Evolutionary conservation across 2,797 vertebrate species (phyloP).

Genomic region (Rhincodon typus): DNA sequence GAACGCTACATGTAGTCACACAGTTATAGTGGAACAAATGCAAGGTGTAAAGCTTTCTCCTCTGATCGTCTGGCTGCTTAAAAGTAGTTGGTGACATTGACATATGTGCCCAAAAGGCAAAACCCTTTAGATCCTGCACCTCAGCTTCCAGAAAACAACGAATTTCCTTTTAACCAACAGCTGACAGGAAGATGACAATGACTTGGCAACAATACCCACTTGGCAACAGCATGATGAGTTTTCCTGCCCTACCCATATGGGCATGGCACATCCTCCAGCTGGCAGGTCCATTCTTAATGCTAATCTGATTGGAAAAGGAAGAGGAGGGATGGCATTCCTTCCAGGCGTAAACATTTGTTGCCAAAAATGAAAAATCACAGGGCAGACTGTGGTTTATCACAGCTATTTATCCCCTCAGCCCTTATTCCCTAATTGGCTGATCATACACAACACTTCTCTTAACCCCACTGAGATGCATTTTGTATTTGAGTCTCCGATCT

Average conservation of each 20-base stretch:
- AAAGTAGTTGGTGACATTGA: neutral
- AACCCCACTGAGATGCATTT: neutral
- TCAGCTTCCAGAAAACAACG: neutral
- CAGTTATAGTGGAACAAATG: neutral
- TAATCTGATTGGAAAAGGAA: conserved; percentile 3
- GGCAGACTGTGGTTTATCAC: neutral
- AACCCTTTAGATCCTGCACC: conserved; percentile 2
- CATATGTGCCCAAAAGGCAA: neutral
- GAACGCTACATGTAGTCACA: conserved; percentile 2
- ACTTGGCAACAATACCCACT: neutral
- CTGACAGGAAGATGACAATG: neutral
- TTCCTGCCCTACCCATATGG: conserved; percentile 23
- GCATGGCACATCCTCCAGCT: conserved; percentile 1
- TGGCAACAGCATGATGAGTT: conserved; percentile 11
- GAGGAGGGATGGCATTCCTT: neutral
- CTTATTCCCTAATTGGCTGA: neutral
- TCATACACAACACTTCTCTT: neutral
- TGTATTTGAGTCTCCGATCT: neutral
- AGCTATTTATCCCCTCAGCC: neutral
- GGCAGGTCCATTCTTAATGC: neutral
- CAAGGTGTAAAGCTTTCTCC: neutral
- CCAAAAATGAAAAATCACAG: neutral
- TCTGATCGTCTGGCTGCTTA: no score
- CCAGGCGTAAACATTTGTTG: neutral
- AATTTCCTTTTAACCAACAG: neutral